A percentile compares a stretch with the other conserved stretches of the same genome.
Conservation (phyloP, 2,888 invertebrate species). For the Tipula vernalis region DNA sequence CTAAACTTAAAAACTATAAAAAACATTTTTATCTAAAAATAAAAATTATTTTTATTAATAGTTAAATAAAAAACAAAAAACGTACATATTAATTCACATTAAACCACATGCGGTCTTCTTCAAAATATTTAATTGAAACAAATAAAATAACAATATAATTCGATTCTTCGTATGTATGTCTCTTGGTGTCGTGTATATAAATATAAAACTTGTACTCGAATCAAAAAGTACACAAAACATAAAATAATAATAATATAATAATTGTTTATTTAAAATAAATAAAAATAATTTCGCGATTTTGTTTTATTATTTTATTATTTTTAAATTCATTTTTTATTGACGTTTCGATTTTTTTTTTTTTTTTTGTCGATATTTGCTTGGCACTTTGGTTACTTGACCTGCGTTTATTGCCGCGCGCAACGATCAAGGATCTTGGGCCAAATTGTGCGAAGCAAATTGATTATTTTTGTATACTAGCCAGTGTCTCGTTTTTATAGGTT, state of each 20-base stretch:
- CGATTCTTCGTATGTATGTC: neutral
- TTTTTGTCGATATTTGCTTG: neutral
- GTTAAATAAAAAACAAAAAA: neutral
- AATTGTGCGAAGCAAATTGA: neutral
- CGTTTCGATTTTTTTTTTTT: neutral
- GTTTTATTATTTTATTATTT: neutral
- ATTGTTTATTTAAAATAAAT: neutral
- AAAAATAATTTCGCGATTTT: neutral
- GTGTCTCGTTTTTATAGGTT: neutral
- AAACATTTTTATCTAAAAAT: neutral
- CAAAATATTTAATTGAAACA: neutral
- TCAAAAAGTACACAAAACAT: neutral
- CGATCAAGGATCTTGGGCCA: neutral
- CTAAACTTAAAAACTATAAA: neutral
- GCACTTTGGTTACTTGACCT: neutral
- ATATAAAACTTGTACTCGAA: neutral
- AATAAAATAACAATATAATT: neutral
- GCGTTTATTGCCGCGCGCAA: neutral
- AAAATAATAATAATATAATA: neutral
- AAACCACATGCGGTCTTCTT: neutral
- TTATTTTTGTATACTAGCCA: neutral
- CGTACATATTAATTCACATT: neutral
- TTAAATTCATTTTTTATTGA: neutral
- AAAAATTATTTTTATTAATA: neutral
- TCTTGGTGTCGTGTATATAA: too few species aligned